Evolutionary conservation across 2,888 invertebrate species (phyloP).

Genomic region (Sympetrum striolatum): DNA sequence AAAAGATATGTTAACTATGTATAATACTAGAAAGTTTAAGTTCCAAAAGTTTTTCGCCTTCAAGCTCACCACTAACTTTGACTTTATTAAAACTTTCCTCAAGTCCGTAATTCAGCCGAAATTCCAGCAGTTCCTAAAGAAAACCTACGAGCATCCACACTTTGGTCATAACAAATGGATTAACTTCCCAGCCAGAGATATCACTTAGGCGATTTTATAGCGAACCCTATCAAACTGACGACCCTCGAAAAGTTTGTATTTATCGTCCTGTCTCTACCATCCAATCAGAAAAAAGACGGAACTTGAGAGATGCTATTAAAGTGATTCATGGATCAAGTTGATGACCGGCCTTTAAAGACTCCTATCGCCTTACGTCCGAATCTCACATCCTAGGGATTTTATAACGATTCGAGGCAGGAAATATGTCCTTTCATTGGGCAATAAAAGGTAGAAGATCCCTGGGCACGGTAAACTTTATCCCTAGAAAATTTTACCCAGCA

Average conservation of each 20-base stretch:
- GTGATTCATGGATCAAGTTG: neutral
- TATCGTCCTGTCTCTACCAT: neutral
- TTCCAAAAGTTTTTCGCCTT: no score
- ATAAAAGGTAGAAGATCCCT: neutral
- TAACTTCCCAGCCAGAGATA: neutral
- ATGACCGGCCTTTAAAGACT: neutral
- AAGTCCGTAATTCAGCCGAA: no score
- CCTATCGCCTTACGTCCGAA: neutral
- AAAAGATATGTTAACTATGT: no score
- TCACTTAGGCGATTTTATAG: neutral
- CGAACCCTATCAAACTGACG: neutral
- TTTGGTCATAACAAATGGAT: neutral
- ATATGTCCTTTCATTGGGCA: neutral
- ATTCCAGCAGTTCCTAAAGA: no score
- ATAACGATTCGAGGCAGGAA: neutral
- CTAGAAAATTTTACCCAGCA: no score
- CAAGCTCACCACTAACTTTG: no score
- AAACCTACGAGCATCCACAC: no score
- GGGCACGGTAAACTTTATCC: no score
- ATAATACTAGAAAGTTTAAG: no score
- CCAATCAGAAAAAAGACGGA: neutral
- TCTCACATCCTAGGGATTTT: neutral
- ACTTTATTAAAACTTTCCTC: no score
- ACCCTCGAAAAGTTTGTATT: neutral
- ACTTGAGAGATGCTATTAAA: neutral